Base-by-base conservation (phyloP, 1,140 invertebrate genomes). In the Tetragnatha versicolor region DNA sequence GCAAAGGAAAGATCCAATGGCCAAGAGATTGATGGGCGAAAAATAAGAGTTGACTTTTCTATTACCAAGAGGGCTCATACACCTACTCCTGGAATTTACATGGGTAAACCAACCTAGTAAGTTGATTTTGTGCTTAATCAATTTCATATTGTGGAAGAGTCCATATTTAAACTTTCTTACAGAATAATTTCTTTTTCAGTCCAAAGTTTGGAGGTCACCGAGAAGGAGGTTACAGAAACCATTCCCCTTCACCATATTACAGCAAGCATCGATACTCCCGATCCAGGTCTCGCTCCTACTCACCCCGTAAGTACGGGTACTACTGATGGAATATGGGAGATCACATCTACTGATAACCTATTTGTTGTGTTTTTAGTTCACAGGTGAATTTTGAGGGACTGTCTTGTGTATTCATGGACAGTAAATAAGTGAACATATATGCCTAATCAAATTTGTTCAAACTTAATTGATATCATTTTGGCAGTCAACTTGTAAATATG, bases 51-150 rank as follows among this genome's bases (percentile, higher is more conserved):
- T 20, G 97, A 98, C 86, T 99, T 91, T 88, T 98, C 96, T 0
- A 97, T 99, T 58, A 99, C 97, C n/a, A 92, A 98, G 85, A 89
- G 96, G 76, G 94, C 96, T 25, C 97, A 99, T 85, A 98, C 96
- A 2, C 97, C 97, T 9, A 99, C 97, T 17, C 97, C 97, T 39
- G 97, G 97, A 61, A 93, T 98, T 81, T 99, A 99, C 83, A 96
- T 98, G 92, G 97, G 97, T 49, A 95, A 94, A 87, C 93, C 94
- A 0, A 95, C 94, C 17, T 87, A 88, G 90, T 91, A 86, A 87
- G 89, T 86, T 25, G 6, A 53, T 53, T 42, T 42, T 42, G n/a
- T n/a, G n/a, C n/a, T n/a, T n/a, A 42, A 42, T 42, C 7, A 9
- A 42, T 42, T 17, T 9, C 7, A 42, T 9, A 9, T 42, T 42